These are phyloP conservation scores for Drosophila putrida DNA, from an alignment of 2,888 invertebrate species.

Conservation along the genomic window DNA sequence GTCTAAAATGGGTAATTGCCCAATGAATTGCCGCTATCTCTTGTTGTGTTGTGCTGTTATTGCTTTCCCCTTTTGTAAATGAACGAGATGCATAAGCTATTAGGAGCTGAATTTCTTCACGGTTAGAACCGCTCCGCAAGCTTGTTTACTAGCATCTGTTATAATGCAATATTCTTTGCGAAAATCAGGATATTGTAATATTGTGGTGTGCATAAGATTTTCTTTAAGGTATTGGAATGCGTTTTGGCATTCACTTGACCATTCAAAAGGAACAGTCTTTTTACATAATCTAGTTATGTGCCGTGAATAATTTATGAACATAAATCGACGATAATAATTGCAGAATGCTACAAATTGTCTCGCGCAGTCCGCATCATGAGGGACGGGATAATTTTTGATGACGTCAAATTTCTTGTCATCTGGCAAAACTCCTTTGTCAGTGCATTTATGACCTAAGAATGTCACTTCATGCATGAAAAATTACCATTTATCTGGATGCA, in stretches of 20 bases:
- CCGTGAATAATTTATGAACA: constrained; percentile 8
- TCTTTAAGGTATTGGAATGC: constrained; percentile 1
- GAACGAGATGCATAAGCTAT: constrained; percentile 13
- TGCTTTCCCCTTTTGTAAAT: constrained; percentile 2
- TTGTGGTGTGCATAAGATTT: neutral
- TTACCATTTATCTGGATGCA: constrained; percentile 7
- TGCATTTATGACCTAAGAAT: constrained; percentile 5
- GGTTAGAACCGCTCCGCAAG: constrained; percentile 19
- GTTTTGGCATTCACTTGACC: constrained; percentile 10
- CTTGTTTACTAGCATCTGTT: constrained; percentile 21
- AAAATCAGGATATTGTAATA: constrained; percentile 14
- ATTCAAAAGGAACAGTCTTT: constrained; percentile 15
- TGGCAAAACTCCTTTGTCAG: constrained; percentile 3
- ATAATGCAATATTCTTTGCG: constrained; percentile 21
- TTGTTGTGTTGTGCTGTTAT: no score
- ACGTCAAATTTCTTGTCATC: neutral
- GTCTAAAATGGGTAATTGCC: constrained; percentile 24
- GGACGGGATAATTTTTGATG: neutral
- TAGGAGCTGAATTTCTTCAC: constrained; percentile 17
- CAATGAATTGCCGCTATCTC: constrained; percentile 17
- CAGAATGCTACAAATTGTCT: constrained; percentile 9
- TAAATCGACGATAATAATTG: constrained; percentile 11
- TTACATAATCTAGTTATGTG: constrained; percentile 18
- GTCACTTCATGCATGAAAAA: constrained; percentile 11
- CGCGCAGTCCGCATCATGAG: constrained; percentile 12